Evolutionary conservation across 2,113 vertebrate genomes (phyloP).

Genomic region (Solea senegalensis): DNA sequence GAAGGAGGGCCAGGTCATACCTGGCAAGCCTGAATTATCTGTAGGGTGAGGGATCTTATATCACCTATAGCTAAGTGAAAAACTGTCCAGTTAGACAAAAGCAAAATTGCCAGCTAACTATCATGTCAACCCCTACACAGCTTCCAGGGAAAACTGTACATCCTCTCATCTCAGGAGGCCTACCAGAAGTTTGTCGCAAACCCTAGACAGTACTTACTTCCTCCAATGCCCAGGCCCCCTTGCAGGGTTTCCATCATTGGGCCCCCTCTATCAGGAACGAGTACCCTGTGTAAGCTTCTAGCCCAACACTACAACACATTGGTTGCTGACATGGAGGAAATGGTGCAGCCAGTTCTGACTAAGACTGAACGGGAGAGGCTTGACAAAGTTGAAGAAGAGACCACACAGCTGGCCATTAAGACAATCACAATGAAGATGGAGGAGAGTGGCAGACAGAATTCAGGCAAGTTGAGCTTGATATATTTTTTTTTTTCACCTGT

Average conservation of each 20-base stretch:
- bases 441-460: constrained; percentile 31
- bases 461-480: constrained; percentile 46
- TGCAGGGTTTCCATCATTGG: constrained; percentile 90
- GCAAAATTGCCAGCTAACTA: not conserved
- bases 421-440: constrained; percentile 71
- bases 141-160: constrained; percentile 92
- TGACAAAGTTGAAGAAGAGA: constrained; percentile 72
- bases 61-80: not conserved
- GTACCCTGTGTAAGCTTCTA: constrained; percentile 83
- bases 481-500: not conserved
- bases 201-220: constrained; percentile 89
- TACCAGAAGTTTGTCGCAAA: constrained; percentile 84
- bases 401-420: constrained; percentile 77
- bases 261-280: constrained; percentile 85
- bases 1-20: constrained; percentile 83
- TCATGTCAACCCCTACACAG: constrained; percentile 67
- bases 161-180: constrained; percentile 87
- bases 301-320: constrained; percentile 83
- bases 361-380: constrained; percentile 66
- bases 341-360: constrained; percentile 70
- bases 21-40: constrained; percentile 83
- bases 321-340: constrained; percentile 83
- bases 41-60: constrained; percentile 82
- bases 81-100: not conserved
- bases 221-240: constrained; percentile 89